Conservation (phyloP, 2,888 invertebrate species). For the Agrochola litura region DNA sequence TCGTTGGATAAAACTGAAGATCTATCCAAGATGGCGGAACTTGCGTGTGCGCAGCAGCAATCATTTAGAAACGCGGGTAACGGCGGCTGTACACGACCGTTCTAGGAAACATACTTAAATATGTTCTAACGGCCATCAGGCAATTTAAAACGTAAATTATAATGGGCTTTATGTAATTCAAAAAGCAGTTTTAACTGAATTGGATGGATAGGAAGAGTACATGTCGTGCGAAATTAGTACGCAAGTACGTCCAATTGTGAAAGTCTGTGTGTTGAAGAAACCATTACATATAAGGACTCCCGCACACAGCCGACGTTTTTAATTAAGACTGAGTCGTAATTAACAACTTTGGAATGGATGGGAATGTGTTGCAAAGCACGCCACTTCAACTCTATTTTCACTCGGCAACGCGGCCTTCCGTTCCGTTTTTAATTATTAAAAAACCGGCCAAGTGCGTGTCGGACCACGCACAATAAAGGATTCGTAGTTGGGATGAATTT, state of each 20-base stretch:
- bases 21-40: constrained; percentile 33
- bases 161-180: constrained; percentile 56
- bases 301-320: background rate
- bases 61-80: constrained; percentile 60
- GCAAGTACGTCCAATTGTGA: constrained; percentile 28
- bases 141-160: constrained; percentile 59
- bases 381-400: background rate
- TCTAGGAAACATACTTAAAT: constrained; percentile 54
- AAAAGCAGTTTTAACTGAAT: constrained; percentile 39
- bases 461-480: too few species aligned
- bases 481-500: too few species aligned
- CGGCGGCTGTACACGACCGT: constrained; percentile 46
- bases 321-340: background rate
- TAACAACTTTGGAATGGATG: background rate
- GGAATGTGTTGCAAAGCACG: background rate
- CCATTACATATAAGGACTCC: background rate
- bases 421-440: background rate
- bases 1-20: constrained; percentile 31
- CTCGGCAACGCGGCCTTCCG: background rate
- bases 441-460: too few species aligned
- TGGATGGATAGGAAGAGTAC: constrained; percentile 16
- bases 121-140: constrained; percentile 53
- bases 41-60: constrained; percentile 45
- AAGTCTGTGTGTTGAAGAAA: constrained; percentile 20
- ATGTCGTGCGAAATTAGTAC: constrained; percentile 28